Base-by-base conservation (phyloP, 2,113 vertebrate species). In the Crotalus horridus region DNA sequence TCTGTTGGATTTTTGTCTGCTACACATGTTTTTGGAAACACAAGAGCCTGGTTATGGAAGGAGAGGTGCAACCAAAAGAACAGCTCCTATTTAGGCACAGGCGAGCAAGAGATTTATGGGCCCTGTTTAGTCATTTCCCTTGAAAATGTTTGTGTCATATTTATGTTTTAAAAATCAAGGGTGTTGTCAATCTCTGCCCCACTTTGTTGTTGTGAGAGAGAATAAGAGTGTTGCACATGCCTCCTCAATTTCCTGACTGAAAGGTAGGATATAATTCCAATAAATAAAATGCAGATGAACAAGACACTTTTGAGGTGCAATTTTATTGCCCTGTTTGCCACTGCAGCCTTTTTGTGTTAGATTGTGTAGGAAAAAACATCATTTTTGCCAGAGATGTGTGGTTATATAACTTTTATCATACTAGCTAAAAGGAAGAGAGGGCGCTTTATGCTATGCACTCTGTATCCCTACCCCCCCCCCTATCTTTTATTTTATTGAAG, bases 401-500 rank as follows among this genome's bases (percentile, higher is more conserved):
- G 26, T 46, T n/a, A 39, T 17, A 33, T 46, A 5, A 33, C 87
- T 89, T 69, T 87, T 64, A 17, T 43, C 64, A 55, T 29, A 23
- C 53, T 11, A 26, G 21, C n/a, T 43, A 11, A 24, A 85, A 29
- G 29, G 17, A n/a, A 39, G 12, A 21, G 21, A 88, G 55, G 29
- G 17, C 7, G 1, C 26, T 13, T 3, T 24, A 26, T 24, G 13
- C 3, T 81, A 20, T 7, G 15, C 33, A 7, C 21, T 15, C 9
- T 13, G 29, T 11, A 33, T 1, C 21, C 21, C 59, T 48, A 8
- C 1, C 7, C 8, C 3, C 0, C 0, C 7, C 6, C 54, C 9
- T 15, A 11, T 6, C 10, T 1, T 24, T 54, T 61, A 9, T 85
- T 64, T 20, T 55, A 7, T 11, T 89, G 29, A 6, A 21, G 7